phyloP scores from a whole-genome alignment of 2,888 invertebrate species.

The Junonia oenone region DNA sequence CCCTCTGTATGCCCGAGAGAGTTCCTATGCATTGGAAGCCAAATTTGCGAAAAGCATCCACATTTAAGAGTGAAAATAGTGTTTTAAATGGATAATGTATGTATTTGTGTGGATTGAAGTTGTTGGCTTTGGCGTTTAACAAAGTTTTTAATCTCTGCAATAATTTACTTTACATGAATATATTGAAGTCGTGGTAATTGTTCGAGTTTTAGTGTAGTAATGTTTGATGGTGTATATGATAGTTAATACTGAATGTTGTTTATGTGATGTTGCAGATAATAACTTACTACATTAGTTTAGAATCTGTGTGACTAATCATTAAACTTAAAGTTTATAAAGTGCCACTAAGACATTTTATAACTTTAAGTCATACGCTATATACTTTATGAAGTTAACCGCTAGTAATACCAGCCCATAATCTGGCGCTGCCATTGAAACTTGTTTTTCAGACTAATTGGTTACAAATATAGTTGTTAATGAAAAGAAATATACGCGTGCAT shows the following conservation, averaged over 20 bases:
- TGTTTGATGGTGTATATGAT: slow-evolving; percentile 71
- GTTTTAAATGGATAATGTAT: slow-evolving; percentile 78
- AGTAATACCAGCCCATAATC: slow-evolving; percentile 32
- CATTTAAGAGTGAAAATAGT: slow-evolving; percentile 80
- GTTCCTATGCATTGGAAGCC: slow-evolving; percentile 79
- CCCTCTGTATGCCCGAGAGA: slow-evolving; percentile 79
- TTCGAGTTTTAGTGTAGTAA: slow-evolving; percentile 62
- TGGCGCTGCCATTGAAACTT: slow-evolving; percentile 34
- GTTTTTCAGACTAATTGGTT: slow-evolving; percentile 29
- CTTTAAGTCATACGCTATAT: slow-evolving; percentile 44
- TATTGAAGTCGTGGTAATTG: slow-evolving; percentile 44
- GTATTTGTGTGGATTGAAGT: slow-evolving; percentile 46
- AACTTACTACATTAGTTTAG: slow-evolving; percentile 60
- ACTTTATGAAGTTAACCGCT: slow-evolving; percentile 36
- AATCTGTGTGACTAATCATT: slow-evolving; percentile 58
- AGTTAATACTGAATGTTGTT: slow-evolving; percentile 75
- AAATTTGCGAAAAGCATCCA: slow-evolving; percentile 78
- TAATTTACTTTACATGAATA: slow-evolving; percentile 30
- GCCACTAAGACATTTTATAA: slow-evolving; percentile 37
- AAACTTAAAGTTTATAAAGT: slow-evolving; percentile 50
- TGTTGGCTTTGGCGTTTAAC: slow-evolving; percentile 31
- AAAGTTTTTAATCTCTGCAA: slow-evolving; percentile 43
- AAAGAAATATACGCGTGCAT: slow-evolving; percentile 40
- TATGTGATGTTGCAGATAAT: slow-evolving; percentile 72
- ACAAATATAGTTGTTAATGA: slow-evolving; percentile 31